Evolutionary conservation across 2,888 invertebrate genomes (phyloP).

Genomic region (Platypus cylindrus): DNA sequence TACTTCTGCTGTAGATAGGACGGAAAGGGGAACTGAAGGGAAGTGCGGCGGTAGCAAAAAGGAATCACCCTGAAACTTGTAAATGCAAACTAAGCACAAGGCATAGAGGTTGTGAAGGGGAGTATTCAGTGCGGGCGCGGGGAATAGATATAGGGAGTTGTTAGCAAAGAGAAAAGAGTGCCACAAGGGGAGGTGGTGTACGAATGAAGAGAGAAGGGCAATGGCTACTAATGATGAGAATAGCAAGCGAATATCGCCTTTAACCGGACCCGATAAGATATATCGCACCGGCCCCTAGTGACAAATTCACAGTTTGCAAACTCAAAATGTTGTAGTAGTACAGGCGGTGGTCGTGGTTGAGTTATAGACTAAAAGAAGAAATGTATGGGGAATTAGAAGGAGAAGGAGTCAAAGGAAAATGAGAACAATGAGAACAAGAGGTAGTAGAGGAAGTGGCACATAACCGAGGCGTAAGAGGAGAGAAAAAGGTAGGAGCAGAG

Average conservation of each 20-base stretch:
- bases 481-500: too few relatives aligned
- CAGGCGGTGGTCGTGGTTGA: neutral
- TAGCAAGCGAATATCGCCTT: slow-evolving; percentile 33
- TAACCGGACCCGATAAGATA: slow-evolving; percentile 34
- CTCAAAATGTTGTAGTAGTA: too few relatives aligned
- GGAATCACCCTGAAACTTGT: slow-evolving; percentile 33
- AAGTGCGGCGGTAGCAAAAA: slow-evolving; percentile 10
- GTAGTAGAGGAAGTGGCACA: too few relatives aligned
- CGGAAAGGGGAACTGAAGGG: slow-evolving; percentile 15
- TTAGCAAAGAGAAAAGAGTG: too few relatives aligned
- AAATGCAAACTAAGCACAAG: slow-evolving; percentile 39
- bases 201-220: slow-evolving; percentile 23
- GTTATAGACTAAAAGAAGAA: neutral
- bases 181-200: too few relatives aligned
- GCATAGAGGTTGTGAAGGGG: slow-evolving; percentile 32
- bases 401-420: neutral
- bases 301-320: slow-evolving; percentile 36
- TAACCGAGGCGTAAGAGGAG: too few relatives aligned
- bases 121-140: too few relatives aligned
- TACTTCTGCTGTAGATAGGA: slow-evolving; percentile 6
- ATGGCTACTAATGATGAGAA: slow-evolving; percentile 35
- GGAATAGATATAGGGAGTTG: too few relatives aligned
- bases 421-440: neutral
- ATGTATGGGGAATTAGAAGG: slow-evolving; percentile 20
- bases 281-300: slow-evolving; percentile 29